Evolutionary conservation across 1,140 invertebrate genomes (phyloP), one percentile per base, ranked within the genome.

Genomic region (Mesaphorura yosii): DNA sequence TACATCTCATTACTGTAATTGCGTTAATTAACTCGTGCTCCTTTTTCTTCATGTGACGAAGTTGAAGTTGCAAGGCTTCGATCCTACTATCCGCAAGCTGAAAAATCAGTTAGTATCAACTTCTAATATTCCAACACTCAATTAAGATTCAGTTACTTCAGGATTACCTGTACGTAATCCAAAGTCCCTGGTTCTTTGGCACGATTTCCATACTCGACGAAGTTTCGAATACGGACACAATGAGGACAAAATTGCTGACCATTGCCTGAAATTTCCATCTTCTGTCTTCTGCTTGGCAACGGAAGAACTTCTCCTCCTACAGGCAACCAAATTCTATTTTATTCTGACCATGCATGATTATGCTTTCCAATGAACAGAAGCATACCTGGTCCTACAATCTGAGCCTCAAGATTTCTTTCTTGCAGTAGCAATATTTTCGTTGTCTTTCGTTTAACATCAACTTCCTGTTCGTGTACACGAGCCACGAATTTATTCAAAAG

Each of bases 61-160:
- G 47, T 39, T 59, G 57, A 23, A 59, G 14, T 34, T 59, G 58
- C 5, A 63, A 50, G 4, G 57, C 58, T 40, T 63, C 57, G 12
- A 63, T 63, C 25, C 60, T 27, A 40, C 51, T 52, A 27, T 63
- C 60, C n/a, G 57, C 45, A 1, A 63, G 28, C 57, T 59, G 37
- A 10, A 44, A 55, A 48, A 39, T 26, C 4, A 53, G 19, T 15
- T 3, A 40, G n/a, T n/a, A n/a, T n/a, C n/a, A n/a, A n/a, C n/a
- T n/a, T 20, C 22, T 20, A 48, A 22, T 20, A 28, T 23, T 12
- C 19, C 15, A 2, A 34, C 22, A 45, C 22, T 20, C 2, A 28
- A n/a, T 49, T 37, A 10, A 38, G 17, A 6, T 15, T 38, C 5
- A 42, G 17, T 42, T 42, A 20, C 15, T 34, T 10, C 10, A 34